These are phyloP conservation scores for Phenganax marumi DNA, from an alignment of 92 coral and sea anemone species.

Conservation along the genomic window DNA sequence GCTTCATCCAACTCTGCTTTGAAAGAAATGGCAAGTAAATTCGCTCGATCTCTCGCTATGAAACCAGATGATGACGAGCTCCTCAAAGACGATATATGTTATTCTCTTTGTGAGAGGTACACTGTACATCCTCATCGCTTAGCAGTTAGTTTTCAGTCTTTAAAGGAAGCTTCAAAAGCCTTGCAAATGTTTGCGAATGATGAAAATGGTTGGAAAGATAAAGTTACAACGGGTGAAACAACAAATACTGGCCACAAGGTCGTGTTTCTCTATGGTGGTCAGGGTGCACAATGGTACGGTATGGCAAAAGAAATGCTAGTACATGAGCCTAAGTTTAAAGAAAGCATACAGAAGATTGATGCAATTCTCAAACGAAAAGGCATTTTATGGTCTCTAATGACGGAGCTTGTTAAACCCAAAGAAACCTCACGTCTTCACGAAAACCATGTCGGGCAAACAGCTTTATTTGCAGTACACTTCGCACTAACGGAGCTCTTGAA, in stretches of 20 bases:
- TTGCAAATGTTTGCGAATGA: constrained; percentile 41
- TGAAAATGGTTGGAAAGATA: constrained; percentile 48
- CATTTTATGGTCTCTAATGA: constrained; percentile 49
- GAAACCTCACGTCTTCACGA: constrained; percentile 46
- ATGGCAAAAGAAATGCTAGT: constrained; percentile 65
- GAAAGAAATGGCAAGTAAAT: constrained; percentile 45
- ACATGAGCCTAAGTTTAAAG: constrained; percentile 51
- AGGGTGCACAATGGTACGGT: constrained; percentile 68
- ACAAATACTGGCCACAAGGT: constrained; percentile 15
- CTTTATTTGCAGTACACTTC: constrained; percentile 65
- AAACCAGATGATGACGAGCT: constrained; percentile 28
- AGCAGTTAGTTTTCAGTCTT: constrained; percentile 47
- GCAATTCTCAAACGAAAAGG: constrained; percentile 45
- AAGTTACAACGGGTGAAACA: constrained; percentile 34
- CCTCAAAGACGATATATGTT: constrained; percentile 48
- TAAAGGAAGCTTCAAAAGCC: constrained; percentile 42
- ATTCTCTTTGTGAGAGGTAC: constrained; percentile 58
- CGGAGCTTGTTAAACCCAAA: constrained; percentile 55
- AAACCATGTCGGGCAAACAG: constrained; percentile 56
- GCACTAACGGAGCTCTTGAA: constrained; percentile 57
- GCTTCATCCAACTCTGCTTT: constrained; percentile 54
- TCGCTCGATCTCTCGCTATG: constrained; percentile 31
- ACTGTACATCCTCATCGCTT: constrained; percentile 58
- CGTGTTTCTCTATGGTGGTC: constrained; percentile 73
- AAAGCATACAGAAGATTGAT: constrained; percentile 40